Percentiles rank a stretch among this genome's conserved stretches.
These are phyloP conservation scores for Scrobipalpa atriplicella DNA, from an alignment of 2,888 invertebrate genomes.

Conservation along the genomic window DNA sequence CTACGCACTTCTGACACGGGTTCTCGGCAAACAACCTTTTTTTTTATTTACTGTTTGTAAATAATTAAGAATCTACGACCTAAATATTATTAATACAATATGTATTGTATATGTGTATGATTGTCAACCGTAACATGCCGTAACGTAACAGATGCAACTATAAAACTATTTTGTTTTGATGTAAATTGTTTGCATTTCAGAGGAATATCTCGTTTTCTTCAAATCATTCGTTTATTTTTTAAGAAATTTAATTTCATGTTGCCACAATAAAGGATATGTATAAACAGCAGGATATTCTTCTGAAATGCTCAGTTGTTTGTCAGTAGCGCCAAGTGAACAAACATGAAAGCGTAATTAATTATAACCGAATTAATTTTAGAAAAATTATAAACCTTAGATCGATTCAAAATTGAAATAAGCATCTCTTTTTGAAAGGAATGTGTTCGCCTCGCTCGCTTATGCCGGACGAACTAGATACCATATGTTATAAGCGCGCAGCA, in stretches of 20 bases:
- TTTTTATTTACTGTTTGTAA: no score
- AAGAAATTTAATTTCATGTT: no score
- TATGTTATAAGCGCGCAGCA: neutral
- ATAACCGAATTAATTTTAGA: slow-evolving; percentile 25
- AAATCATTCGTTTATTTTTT: neutral
- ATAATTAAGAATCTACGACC: no score
- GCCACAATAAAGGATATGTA: neutral
- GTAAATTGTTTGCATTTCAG: neutral
- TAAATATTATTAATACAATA: no score
- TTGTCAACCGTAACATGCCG: no score
- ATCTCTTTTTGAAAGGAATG: neutral
- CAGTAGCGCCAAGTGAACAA: slow-evolving; percentile 34
- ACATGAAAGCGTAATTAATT: neutral
- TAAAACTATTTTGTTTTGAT: neutral
- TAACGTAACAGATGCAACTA: no score
- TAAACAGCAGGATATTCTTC: neutral
- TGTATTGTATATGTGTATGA: no score
- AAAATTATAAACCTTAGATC: neutral
- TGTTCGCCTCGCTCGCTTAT: neutral
- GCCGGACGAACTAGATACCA: neutral
- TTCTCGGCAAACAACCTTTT: no score
- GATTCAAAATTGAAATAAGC: neutral
- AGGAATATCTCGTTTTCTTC: neutral
- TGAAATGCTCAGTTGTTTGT: slow-evolving; percentile 19
- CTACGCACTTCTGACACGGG: no score